Evolutionary conservation across 2,888 invertebrate genomes (phyloP), one percentile per base, ranked within the genome.

Genomic region (Cataglyphis albicans): DNA sequence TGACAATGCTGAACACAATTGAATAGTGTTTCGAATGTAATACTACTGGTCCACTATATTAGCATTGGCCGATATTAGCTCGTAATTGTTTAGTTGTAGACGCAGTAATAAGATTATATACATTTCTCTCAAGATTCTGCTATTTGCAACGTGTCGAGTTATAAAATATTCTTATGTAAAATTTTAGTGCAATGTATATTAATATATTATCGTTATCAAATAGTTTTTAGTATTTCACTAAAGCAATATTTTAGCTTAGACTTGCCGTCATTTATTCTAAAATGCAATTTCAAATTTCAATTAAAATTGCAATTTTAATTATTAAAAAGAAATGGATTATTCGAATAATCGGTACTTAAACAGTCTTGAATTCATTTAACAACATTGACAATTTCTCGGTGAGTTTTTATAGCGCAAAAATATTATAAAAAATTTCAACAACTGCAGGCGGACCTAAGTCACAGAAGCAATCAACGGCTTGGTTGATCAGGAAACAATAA

Each of bases 401-500:
- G 3, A 15, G 18, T 64, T 64, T 75, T 76, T 38, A 55, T 7
- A 7, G 15, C 52, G 0, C 32, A 3, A 3, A 44, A 1, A 3
- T 21, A 25, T 1, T 25, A 35, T 35, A 64, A 57, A 75, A 48
- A 3, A 10, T 1, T 21, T 44, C 10, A 5, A 4, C 9, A n/a
- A 48, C 70, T 29, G 29, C 21, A 70, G 57, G 29, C 29, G 3
- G 10, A 1, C 44, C 70, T 59, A 59, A 35, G 29, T 44, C 59
- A 32, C 59, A 78, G 57, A 32, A 59, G 35, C 59, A 72, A 59
- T 78, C 44, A 72, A 59, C 59, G 32, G 21, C 25, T 67, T 25
- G 52, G 68, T 68, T 68, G 38, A 29, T 35, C 73, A 68, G 44
- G 32, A 59, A 78, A 72, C 44, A 72, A 55, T 76, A 55, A 52